Conservation (phyloP, 2,113 vertebrate species). For the Equus quagga region DNA sequence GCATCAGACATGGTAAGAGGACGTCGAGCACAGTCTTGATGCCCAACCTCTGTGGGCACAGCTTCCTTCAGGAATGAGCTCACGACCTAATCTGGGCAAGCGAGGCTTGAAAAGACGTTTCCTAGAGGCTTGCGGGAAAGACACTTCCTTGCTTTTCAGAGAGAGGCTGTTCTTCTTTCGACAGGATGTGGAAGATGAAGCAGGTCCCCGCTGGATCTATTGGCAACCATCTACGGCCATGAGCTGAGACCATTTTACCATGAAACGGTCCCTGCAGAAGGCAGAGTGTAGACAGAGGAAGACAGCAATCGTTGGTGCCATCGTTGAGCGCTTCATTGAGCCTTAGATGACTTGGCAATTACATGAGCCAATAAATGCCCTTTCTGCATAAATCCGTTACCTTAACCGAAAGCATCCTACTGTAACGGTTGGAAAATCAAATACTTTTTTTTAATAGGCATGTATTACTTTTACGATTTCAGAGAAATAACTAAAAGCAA, state of each 20-base stretch:
- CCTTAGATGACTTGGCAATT: not conserved
- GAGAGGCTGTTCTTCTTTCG: not conserved
- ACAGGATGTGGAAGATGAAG: not conserved
- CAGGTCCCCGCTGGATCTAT: not conserved
- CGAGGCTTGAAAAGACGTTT: not conserved
- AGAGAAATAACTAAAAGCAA: constrained; percentile 36
- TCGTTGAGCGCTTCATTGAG: not conserved
- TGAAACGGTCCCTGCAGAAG: not conserved
- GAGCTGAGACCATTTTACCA: not conserved
- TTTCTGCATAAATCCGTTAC: constrained; percentile 13
- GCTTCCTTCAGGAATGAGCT: not conserved
- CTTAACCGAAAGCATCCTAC: not conserved
- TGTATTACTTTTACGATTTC: constrained; percentile 6
- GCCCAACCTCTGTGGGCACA: not conserved
- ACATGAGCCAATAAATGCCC: not conserved
- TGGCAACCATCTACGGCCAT: not conserved
- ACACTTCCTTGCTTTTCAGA: not conserved
- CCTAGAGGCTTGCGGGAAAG: not conserved
- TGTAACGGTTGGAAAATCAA: not conserved
- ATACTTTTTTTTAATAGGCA: not conserved
- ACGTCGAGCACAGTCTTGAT: not conserved
- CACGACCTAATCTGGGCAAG: not conserved
- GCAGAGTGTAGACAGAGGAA: not conserved
- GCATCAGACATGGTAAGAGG: not conserved
- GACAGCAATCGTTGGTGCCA: not conserved